Percentiles rank a stretch among this genome's conserved stretches.
These are phyloP conservation scores for Dugesia japonica DNA, from an alignment of 2,888 invertebrate species.

Conservation along the genomic window DNA sequence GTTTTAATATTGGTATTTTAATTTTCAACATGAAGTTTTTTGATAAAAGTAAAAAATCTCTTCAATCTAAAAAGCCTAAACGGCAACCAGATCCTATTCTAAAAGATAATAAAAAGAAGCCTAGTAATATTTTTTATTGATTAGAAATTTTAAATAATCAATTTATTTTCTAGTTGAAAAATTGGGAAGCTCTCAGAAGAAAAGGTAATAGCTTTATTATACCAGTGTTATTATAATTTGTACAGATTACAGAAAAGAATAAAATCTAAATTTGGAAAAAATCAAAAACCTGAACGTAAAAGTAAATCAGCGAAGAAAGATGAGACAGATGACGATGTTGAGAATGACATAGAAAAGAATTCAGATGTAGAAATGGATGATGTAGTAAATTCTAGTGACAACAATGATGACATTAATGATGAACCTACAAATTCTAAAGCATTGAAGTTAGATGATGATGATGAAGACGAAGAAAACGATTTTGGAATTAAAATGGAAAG, in stretches of 20 bases:
- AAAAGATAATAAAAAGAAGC: conserved; percentile 49
- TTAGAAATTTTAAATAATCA: background rate
- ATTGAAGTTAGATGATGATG: conserved; percentile 55
- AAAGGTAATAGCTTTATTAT: conserved; percentile 29
- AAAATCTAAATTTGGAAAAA: conserved; percentile 27
- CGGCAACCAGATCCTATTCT: conserved; percentile 67
- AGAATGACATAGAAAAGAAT: conserved; percentile 33
- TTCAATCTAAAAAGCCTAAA: conserved; percentile 55
- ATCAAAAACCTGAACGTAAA: conserved; percentile 24
- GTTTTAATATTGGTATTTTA: background rate
- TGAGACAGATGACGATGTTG: conserved; percentile 16
- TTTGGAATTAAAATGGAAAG: background rate
- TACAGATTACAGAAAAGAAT: conserved; percentile 22
- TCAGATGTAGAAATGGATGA: conserved; percentile 35
- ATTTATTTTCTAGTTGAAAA: conserved; percentile 17
- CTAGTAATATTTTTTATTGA: conserved; percentile 25
- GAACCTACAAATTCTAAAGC: conserved; percentile 61
- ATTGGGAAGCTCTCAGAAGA: conserved; percentile 24
- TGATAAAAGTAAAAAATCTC: background rate
- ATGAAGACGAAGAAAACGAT: conserved; percentile 40
- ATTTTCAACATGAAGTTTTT: conserved; percentile 13
- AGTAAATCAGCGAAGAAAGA: background rate
- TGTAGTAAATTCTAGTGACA: background rate
- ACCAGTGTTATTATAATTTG: background rate
- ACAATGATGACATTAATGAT: conserved; percentile 47